Evolutionary conservation across 2,888 invertebrate species (phyloP).

Genomic region (Tigriopus californicus): DNA sequence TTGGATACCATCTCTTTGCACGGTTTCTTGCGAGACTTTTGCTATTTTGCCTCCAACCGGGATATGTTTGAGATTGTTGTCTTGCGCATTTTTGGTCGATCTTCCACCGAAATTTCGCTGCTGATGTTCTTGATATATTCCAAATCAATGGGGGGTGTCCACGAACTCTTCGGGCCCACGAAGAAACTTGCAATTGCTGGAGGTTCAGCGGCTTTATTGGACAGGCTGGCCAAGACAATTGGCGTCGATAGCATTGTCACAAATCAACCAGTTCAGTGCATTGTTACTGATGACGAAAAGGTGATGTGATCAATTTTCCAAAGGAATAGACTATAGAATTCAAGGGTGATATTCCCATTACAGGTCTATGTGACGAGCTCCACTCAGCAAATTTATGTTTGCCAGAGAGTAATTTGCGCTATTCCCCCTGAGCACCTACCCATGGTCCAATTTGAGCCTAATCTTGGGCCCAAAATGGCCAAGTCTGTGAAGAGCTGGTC

Average conservation of each 20-base stretch:
- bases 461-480: slow-evolving; percentile 22
- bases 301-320: too few relatives aligned
- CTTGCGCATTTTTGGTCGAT: too few relatives aligned
- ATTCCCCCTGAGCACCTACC: slow-evolving; percentile 18
- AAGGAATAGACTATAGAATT: too few relatives aligned
- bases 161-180: slow-evolving; percentile 19
- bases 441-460: slow-evolving; percentile 23
- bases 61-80: too few relatives aligned
- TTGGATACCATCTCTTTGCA: too few relatives aligned
- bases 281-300: too few relatives aligned
- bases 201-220: too few relatives aligned
- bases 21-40: too few relatives aligned
- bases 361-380: slow-evolving; percentile 20
- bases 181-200: slow-evolving; percentile 25
- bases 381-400: slow-evolving; percentile 24
- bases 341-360: background rate
- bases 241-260: too few relatives aligned
- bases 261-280: too few relatives aligned
- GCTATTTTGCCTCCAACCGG: too few relatives aligned
- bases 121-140: slow-evolving; percentile 23
- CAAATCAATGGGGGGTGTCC: slow-evolving; percentile 20
- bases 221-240: too few relatives aligned
- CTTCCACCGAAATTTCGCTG: slow-evolving; percentile 20
- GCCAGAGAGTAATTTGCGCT: slow-evolving; percentile 16
- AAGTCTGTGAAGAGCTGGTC: slow-evolving; percentile 22